Base-by-base conservation (phyloP, 2,113 vertebrate genomes). In the Hemichromis elongatus region DNA sequence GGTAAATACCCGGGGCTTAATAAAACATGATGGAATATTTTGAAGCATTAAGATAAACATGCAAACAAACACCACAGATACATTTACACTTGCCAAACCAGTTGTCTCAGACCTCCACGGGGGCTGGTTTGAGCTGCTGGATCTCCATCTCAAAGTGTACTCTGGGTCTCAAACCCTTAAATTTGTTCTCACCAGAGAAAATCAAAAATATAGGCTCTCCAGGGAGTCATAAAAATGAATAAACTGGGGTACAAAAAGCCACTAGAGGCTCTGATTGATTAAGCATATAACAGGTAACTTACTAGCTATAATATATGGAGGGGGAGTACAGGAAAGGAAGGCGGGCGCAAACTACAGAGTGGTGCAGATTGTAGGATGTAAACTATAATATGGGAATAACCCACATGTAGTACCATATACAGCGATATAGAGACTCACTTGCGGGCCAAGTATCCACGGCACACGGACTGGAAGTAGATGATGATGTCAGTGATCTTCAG, bases 401-500 rank as follows among this genome's bases (percentile, higher is more conserved):
- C 33, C 10, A 6, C 66, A 11, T 57, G 33, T 14, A 53, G 10
- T 18, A 24, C 19, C 21, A 68, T 14, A 42, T 2, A 26, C 45
- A 2, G 0, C 28, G 3, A 63, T 47, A 37, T 14, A 42, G 50
- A 77, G 24, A 96, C 98, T 94, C 90, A 99, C 99, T 98, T 99
- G 91, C 99, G 97, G 68, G 99, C 98, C 87, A 99, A 92, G 90
- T 99, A 99, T 28, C 98, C 99, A 78, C 99, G 96, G 88, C 98
- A 99, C 70, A 98, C 97, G 0, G 99, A 97, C 94, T 99, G 99
- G 95, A 99, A 99, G 96, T 98, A 98, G 95, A 99, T 98, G 90
- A 99, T 99, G 63, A 99, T 98, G 89, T 99, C 98, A 0, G 98
- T 99, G 90, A 99, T 99, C 95, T 99, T 99, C 92, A 99, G 96